Percentiles rank a stretch among this genome's conserved stretches.
phyloP scores from a whole-genome alignment of 2,888 invertebrate species.

The Limenitis camilla region DNA sequence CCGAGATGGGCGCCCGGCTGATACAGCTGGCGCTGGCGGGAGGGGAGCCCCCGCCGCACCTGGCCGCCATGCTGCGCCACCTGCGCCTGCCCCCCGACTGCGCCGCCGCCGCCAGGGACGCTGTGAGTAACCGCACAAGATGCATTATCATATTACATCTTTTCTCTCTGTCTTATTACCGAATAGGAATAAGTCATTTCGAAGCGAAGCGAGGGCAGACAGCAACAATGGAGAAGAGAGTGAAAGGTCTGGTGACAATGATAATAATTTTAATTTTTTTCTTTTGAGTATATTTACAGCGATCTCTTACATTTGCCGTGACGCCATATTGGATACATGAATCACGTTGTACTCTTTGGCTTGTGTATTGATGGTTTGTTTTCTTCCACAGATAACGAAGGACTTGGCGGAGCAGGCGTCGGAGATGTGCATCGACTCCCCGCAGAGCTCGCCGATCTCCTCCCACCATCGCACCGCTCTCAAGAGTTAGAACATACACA shows the following conservation, averaged over 20 bases:
- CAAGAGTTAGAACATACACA: constrained; percentile 16
- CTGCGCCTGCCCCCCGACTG: constrained; percentile 55
- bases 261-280: too few species aligned
- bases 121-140: too few species aligned
- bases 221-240: too few species aligned
- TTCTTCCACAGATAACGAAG: constrained; percentile 42
- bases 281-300: too few species aligned
- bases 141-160: too few species aligned
- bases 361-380: background rate
- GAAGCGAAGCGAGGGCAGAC: too few species aligned
- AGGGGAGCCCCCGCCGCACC: constrained; percentile 38
- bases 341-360: too few species aligned
- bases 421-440: constrained; percentile 35
- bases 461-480: constrained; percentile 17
- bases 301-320: too few species aligned
- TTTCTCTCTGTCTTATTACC: too few species aligned
- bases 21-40: constrained; percentile 52
- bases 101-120: constrained; percentile 39
- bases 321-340: too few species aligned
- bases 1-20: constrained; percentile 59
- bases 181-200: too few species aligned
- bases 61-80: constrained; percentile 41
- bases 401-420: constrained; percentile 52
- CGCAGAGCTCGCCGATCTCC: constrained; percentile 25
- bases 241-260: too few species aligned